Base-by-base conservation (phyloP, 2,888 invertebrate genomes). In the Cheilosia vernalis region DNA sequence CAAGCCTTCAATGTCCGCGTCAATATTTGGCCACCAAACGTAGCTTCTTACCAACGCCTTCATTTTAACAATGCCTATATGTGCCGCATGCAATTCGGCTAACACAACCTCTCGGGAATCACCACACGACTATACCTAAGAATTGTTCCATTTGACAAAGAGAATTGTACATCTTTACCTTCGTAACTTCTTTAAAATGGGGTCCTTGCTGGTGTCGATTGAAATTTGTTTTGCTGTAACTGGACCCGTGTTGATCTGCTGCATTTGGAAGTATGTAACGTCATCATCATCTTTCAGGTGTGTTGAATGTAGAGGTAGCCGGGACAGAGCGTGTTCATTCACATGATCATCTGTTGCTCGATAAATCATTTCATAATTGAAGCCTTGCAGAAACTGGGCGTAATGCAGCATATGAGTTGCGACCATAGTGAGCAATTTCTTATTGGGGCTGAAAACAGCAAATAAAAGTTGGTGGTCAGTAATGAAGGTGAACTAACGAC, bases 401-500 rank as follows among this genome's bases (percentile, higher is more conserved):
- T 63, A 40, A 42, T 73, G 63, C 42, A 63, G 40, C 73, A 73
- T 73, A 0, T 60, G 24, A 21, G 53, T 61, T 3, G 64, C 66
- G 10, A 56, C 19, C 61, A 63, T 72, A 4, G 19, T 58, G 42
- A 73, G 76, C n/a, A 76, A n/a, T 13, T 33, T 61, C 13, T 77
- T 85, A 3, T 69, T 17, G 19, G 72, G 77, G 13, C 78, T 76
- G 63, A 79, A 84, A 56, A 77, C 64, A 44, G 67, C n/a, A 15
- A 73, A 64, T 15, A 85, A 30, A 1, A 72, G 72, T 13, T 77
- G 72, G 63, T 82, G 72, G 13, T 77, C 82, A n/a, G 77, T 77
- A 1, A 72, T 53, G 2, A 72, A 30, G 5, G 53, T 72, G 5
- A 85, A 74, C 47, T 67, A 61, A 60, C 76, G 69, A 55, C 77